Percentiles rank a stretch among this genome's conserved stretches.
These are phyloP conservation scores for Gobius niger DNA, from an alignment of 2,113 vertebrate genomes.

Conservation along the genomic window DNA sequence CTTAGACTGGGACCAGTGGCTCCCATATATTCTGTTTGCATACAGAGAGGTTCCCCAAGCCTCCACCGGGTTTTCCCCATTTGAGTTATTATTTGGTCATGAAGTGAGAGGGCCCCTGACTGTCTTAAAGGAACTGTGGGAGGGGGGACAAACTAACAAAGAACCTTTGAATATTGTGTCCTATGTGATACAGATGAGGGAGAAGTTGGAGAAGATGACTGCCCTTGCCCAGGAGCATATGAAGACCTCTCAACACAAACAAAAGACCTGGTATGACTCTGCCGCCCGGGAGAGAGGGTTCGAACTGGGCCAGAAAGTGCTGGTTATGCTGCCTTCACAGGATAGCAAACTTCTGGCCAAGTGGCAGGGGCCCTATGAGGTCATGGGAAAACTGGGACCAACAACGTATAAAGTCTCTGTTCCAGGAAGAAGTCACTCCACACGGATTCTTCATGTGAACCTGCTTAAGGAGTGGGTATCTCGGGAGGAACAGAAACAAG, in stretches of 20 bases:
- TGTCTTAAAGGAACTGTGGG: neutral
- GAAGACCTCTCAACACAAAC: too few species aligned
- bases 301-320: too few species aligned
- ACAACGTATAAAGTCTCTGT: neutral
- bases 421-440: neutral
- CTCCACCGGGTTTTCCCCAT: neutral
- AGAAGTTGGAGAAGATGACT: too few species aligned
- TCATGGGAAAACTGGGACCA: neutral
- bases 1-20: slow-evolving; percentile 1
- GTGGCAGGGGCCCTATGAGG: neutral
- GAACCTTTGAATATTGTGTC: too few species aligned
- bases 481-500: neutral
- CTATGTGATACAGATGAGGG: too few species aligned
- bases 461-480: neutral
- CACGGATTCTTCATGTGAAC: neutral
- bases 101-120: neutral
- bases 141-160: neutral
- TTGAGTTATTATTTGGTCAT: neutral
- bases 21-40: neutral
- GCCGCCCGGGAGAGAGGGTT: too few species aligned
- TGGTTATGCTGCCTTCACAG: neutral
- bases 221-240: too few species aligned
- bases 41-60: neutral
- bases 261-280: too few species aligned
- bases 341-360: neutral